Conservation (phyloP, 2,113 vertebrate genomes). For the Engystomops pustulosus region DNA sequence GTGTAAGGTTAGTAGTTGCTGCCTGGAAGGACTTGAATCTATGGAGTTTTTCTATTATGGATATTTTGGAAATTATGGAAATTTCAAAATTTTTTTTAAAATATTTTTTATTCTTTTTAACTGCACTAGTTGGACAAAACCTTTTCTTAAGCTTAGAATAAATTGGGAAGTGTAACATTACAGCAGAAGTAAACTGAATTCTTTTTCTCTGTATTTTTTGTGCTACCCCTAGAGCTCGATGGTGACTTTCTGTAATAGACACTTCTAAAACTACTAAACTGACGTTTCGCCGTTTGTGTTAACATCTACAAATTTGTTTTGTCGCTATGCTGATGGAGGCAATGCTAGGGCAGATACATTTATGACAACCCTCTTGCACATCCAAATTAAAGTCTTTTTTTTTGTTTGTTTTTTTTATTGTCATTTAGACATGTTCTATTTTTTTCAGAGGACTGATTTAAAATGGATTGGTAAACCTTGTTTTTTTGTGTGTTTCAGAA, state of each 20-base stretch:
- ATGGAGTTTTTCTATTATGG: no score
- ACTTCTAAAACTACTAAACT: conserved; percentile 65
- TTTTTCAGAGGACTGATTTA: neutral
- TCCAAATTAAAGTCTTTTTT: neutral
- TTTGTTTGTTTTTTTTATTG: neutral
- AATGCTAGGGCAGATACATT: neutral
- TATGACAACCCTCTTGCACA: neutral
- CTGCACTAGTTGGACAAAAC: neutral
- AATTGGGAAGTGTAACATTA: neutral
- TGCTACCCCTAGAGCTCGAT: neutral
- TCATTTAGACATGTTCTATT: neutral
- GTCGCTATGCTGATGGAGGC: conserved; percentile 55
- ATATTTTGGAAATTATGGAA: no score
- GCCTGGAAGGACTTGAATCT: no score
- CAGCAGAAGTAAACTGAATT: no score
- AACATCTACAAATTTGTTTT: conserved; percentile 73
- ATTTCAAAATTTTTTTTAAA: no score
- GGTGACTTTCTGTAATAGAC: conserved; percentile 51
- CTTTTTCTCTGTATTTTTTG: neutral
- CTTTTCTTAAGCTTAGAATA: neutral
- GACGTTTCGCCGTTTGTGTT: conserved; percentile 73
- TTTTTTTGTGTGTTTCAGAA: neutral
- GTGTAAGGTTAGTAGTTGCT: no score
- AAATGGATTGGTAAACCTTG: neutral
- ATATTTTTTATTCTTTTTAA: no score